phyloP scores from a whole-genome alignment of 2,888 invertebrate genomes.

The Timema cristinae region DNA sequence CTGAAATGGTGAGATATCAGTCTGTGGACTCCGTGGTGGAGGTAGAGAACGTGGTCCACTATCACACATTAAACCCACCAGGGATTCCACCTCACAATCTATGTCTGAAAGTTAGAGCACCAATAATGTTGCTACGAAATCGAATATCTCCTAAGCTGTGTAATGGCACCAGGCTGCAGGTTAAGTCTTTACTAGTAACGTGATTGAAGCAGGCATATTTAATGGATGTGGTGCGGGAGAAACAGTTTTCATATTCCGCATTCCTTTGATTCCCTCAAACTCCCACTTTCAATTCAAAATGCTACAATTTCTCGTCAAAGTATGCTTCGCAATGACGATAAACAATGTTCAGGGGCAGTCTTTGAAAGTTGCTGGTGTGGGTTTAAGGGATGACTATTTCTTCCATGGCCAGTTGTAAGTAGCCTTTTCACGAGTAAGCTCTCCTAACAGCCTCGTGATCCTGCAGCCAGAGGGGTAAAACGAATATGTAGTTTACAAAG shows the following conservation, averaged over 20 bases:
- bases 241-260: neutral
- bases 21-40: neutral
- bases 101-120: neutral
- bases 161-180: neutral
- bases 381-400: neutral
- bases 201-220: neutral
- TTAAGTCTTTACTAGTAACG: neutral
- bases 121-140: too few relatives aligned
- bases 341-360: neutral
- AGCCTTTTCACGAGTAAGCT: neutral
- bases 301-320: neutral
- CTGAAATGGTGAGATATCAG: neutral
- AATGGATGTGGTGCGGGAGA: neutral
- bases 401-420: neutral
- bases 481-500: neutral
- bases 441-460: neutral
- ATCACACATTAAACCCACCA: neutral
- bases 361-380: neutral
- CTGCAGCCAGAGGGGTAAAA: neutral
- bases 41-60: neutral
- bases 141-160: neutral
- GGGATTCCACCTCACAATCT: neutral
- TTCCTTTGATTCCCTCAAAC: neutral
- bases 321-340: neutral
- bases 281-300: neutral